Evolutionary conservation across 2,113 vertebrate species (phyloP).

Genomic region (Loxodonta africana): DNA sequence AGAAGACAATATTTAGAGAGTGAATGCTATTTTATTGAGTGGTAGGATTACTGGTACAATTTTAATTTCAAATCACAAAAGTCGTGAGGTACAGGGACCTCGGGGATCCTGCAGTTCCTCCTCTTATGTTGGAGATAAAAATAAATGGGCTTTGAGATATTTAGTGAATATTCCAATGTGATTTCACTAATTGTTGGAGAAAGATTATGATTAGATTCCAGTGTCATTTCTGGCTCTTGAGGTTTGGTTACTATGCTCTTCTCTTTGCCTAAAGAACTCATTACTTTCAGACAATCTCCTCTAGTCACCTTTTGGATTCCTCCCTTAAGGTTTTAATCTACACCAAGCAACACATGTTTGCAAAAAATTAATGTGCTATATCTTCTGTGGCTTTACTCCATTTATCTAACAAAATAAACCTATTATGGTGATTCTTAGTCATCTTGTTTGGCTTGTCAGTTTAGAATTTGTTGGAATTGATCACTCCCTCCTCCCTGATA

Average conservation of each 20-base stretch:
- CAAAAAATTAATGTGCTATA: neutral
- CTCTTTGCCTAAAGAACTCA: neutral
- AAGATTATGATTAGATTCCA: neutral
- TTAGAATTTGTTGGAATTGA: too few species aligned
- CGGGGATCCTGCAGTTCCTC: neutral
- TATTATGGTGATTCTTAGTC: too few species aligned
- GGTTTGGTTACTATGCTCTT: neutral
- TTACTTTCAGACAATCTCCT: neutral
- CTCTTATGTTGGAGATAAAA: neutral
- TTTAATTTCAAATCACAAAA: conserved; percentile 4
- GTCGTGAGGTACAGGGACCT: neutral
- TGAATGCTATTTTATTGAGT: neutral
- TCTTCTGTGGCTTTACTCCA: neutral
- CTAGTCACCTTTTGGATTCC: neutral
- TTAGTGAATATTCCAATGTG: neutral
- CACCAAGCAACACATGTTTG: neutral
- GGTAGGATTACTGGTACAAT: neutral
- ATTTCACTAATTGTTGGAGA: neutral
- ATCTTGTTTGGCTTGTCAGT: neutral
- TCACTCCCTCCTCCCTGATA: neutral
- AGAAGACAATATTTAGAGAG: neutral
- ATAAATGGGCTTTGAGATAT: neutral
- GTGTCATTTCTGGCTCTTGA: neutral
- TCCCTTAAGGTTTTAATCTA: neutral
- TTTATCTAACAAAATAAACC: neutral